These are phyloP conservation scores for Coranthus polyacanthus DNA, from an alignment of 2,797 vertebrate species.

Conservation along the genomic window DNA sequence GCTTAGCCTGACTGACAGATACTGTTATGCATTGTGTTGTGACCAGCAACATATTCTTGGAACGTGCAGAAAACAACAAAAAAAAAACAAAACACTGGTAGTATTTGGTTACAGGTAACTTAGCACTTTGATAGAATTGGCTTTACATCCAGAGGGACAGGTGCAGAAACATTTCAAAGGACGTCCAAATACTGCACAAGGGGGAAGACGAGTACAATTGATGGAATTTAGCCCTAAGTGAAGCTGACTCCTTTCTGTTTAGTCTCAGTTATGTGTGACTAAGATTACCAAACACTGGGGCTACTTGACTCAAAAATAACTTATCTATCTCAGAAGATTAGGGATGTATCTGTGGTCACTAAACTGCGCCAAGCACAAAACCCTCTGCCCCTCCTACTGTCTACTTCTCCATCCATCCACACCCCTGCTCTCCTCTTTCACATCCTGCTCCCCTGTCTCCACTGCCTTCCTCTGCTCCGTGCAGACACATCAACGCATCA, in stretches of 20 bases:
- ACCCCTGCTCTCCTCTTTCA: constrained; percentile 46
- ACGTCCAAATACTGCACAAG: too few species aligned
- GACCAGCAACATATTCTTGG: neutral
- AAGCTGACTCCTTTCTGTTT: neutral
- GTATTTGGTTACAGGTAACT: too few species aligned
- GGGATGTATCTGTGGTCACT: constrained; percentile 19
- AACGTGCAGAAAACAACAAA: neutral
- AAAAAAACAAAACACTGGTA: too few species aligned
- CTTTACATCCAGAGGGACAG: too few species aligned
- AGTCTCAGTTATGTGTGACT: neutral
- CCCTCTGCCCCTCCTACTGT: constrained; percentile 21
- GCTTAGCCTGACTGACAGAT: neutral
- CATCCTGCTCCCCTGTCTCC: constrained; percentile 8
- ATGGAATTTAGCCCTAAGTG: too few species aligned
- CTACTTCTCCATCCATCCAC: constrained; percentile 46
- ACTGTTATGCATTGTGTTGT: rapidly evolving
- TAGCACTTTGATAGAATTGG: neutral
- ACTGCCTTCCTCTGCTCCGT: neutral
- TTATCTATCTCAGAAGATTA: constrained; percentile 15
- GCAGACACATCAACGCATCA: constrained; percentile 35
- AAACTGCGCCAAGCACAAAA: constrained; percentile 40
- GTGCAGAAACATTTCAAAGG: too few species aligned
- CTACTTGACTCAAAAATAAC: too few species aligned
- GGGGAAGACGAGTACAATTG: too few species aligned
- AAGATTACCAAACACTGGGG: neutral